A percentile compares a stretch with the other conserved stretches of the same genome.
phyloP scores from a whole-genome alignment of 2,113 vertebrate species.

The Anser brachyrhynchus region DNA sequence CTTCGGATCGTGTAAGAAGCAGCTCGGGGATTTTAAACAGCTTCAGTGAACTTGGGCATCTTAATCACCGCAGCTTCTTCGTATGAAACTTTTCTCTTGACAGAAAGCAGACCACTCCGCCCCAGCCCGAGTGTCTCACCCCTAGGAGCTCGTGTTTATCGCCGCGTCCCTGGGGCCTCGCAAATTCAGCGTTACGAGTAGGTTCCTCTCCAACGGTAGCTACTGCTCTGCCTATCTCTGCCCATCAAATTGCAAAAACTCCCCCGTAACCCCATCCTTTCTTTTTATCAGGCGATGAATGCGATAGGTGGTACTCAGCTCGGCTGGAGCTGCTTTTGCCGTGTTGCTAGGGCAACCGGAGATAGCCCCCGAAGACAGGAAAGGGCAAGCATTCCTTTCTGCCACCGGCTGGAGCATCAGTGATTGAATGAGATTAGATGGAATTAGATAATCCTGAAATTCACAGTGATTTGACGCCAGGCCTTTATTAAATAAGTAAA shows the following conservation, averaged over 20 bases:
- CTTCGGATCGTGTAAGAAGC: not conserved
- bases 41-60: not conserved
- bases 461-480: slow-evolving; percentile 65
- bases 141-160: not conserved
- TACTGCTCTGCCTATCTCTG: not conserved
- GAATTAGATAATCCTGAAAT: slow-evolving; percentile 76
- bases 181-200: not conserved
- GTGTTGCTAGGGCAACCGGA: slow-evolving; percentile 85
- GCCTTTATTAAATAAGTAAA: slow-evolving; percentile 72
- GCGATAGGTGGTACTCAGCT: not conserved
- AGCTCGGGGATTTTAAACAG: not conserved
- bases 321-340: slow-evolving; percentile 21
- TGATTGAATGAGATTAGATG: slow-evolving; percentile 76
- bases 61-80: not conserved
- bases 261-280: not conserved
- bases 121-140: not conserved
- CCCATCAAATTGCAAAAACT: not conserved
- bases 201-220: not conserved
- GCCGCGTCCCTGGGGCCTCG: not conserved
- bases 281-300: not conserved
- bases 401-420: slow-evolving; percentile 72
- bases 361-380: slow-evolving; percentile 76
- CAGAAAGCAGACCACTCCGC: not conserved
- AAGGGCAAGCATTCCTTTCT: slow-evolving; percentile 74
- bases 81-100: not conserved